Base-by-base conservation (phyloP, 1,140 invertebrate genomes). In the Cydia pomonella region DNA sequence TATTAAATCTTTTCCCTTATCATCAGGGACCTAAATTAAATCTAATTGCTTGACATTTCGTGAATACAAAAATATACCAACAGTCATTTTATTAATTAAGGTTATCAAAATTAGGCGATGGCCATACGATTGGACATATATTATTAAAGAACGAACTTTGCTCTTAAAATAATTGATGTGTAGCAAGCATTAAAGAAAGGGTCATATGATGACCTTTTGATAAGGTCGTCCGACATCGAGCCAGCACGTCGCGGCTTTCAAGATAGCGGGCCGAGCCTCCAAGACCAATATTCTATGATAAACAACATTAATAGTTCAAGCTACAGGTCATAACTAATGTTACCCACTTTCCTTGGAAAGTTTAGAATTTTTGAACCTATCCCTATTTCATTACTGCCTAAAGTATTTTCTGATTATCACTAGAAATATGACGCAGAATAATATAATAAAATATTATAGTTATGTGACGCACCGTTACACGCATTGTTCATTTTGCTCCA, bases 231-330 rank as follows among this genome's bases (percentile, higher is more conserved):
- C 38, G 29, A 16, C 64, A 27, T 33, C 64, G 64, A 69, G 64
- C 29, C 64, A 33, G 64, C 64, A 29, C 29, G 64, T n/a, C 27
- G 33, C 29, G 13, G n/a, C 64, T 3, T 18, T n/a, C 2, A 3
- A 33, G 64, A 69, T 69, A 69, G 64, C 64, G 64, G 18, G 64
- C 64, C 64, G 29, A 69, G 64, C 64, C 64, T 69, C 64, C 64
- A 33, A 23, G n/a, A 53, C 50, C n/a, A 59, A 59, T 59, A 21
- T 23, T 59, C 53, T 23, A 59, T 59, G 53, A 53, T 53, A 53
- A 7, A 53, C 1, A n/a, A 12, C 13, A 41, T 41, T 41, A 41
- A 41, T 12, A 41, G 7, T 44, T 44, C 33, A 38, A 33, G 33
- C 7, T 38, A 38, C 9, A 10, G 33, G 9, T 7, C 29, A 33